Base-by-base conservation (phyloP, 2,888 invertebrate genomes). In the Octonoba sinensis region DNA sequence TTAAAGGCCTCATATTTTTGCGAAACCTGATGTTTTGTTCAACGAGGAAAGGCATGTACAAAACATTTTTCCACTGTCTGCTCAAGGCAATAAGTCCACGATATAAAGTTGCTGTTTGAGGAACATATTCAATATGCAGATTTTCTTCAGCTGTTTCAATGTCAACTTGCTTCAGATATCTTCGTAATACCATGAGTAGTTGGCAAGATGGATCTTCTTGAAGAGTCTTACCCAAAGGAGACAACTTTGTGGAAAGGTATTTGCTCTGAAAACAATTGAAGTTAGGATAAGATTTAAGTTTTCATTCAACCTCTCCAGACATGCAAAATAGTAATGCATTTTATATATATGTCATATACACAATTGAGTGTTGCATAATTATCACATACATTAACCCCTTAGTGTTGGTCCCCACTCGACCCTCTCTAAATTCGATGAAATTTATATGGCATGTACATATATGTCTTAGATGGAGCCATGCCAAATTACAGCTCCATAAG, bases 151-250 rank as follows among this genome's bases (percentile, higher is more conserved):
- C 93, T 20, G 92, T 92, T 4, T 91, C 90, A 0, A 94, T 91
- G 86, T 94, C 93, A 0, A 93, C 93, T 86, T 93, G 92, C 82
- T 95, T 86, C 85, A 96, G 93, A 87, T 95, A 94, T 85, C 95
- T 93, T 87, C 95, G 92, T 87, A 98, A 91, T 85, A 96, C 95
- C 22, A 93, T 94, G 88, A 96, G 95, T 85, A 98, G 91, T 88
- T 97, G 97, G 88, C 97, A 95, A 67, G 97, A 96, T 0, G 97
- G 97, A 90, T 98, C 97, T 89, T 96, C 96, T 88, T 96, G 96
- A 27, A 98, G 90, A 27, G 96, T 96, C 89, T 93, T 94, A 0
- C 96, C 94, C 87, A 97, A 90, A 36, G 95, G 93, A 44, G 96
- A 96, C 87, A 95, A 92, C 85, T 95, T 94, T n/a, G 78, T 67